phyloP scores from a whole-genome alignment of 2,888 invertebrate genomes.

The Phymatocera aterrima region DNA sequence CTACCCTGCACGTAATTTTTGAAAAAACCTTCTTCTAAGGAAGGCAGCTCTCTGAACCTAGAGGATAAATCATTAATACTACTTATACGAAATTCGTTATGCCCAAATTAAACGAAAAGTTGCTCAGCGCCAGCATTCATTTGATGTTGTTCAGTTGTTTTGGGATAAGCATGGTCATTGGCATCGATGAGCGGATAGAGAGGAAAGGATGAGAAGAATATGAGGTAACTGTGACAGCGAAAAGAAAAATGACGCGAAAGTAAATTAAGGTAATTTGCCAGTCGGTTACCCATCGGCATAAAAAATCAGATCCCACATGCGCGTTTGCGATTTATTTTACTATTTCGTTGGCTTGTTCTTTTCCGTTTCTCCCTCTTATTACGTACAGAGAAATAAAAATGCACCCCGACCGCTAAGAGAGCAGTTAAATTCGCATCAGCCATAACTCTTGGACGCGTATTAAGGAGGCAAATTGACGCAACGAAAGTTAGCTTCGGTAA shows the following conservation, averaged over 20 bases:
- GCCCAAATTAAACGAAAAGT: too few relatives aligned
- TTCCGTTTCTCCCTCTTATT: not conserved
- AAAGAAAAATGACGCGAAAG: not conserved
- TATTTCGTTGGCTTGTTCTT: not conserved
- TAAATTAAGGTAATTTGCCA: slow-evolving; percentile 29
- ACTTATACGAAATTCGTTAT: too few relatives aligned
- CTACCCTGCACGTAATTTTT: too few relatives aligned
- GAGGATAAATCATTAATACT: too few relatives aligned
- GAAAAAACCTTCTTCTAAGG: too few relatives aligned
- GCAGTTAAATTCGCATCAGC: slow-evolving; percentile 42
- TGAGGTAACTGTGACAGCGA: not conserved
- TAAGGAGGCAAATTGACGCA: slow-evolving; percentile 48
- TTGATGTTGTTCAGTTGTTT: too few relatives aligned
- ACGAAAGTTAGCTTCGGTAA: slow-evolving; percentile 12
- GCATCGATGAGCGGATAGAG: not conserved
- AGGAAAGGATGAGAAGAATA: not conserved
- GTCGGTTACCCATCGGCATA: slow-evolving; percentile 16
- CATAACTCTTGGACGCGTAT: slow-evolving; percentile 37
- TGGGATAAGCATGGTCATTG: too few relatives aligned
- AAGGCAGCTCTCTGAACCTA: too few relatives aligned
- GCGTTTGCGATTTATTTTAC: not conserved
- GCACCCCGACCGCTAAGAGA: slow-evolving; percentile 1
- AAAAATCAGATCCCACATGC: slow-evolving; percentile 1
- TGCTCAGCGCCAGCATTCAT: too few relatives aligned
- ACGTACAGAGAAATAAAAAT: not conserved